phyloP scores from a whole-genome alignment of 2,113 vertebrate species.

The Hyperoodon ampullatus region DNA sequence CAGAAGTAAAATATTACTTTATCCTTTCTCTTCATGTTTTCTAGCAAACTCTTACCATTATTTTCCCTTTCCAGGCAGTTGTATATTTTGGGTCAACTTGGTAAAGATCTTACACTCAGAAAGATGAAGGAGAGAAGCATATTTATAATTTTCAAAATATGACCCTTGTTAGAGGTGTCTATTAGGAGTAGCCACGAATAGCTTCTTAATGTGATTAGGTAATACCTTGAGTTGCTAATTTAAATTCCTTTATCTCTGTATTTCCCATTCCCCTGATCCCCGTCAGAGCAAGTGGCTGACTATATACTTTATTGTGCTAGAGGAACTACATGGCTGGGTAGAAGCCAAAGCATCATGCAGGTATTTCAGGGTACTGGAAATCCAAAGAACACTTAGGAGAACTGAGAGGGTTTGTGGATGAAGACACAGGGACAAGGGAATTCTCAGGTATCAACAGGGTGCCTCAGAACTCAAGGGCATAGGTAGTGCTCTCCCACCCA shows the following conservation, averaged over 20 bases:
- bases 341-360: background rate
- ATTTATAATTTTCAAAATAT: background rate
- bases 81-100: background rate
- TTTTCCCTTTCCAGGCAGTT: background rate
- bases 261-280: background rate
- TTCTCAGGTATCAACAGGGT: background rate
- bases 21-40: background rate
- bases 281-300: background rate
- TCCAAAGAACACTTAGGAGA: background rate
- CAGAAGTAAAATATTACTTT: constrained; percentile 7
- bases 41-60: background rate
- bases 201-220: background rate
- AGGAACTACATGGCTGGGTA: background rate
- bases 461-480: background rate
- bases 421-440: background rate
- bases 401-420: background rate
- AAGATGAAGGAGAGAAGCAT: background rate
- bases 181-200: background rate
- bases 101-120: background rate
- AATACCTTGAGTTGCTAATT: background rate
- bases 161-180: background rate
- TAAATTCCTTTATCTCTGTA: background rate
- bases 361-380: background rate
- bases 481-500: background rate
- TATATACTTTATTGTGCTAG: background rate